A percentile compares a stretch with the other conserved stretches of the same genome.
These are phyloP conservation scores for Drosophila ironensis DNA, from an alignment of 1,140 invertebrate genomes.

Conservation along the genomic window DNA sequence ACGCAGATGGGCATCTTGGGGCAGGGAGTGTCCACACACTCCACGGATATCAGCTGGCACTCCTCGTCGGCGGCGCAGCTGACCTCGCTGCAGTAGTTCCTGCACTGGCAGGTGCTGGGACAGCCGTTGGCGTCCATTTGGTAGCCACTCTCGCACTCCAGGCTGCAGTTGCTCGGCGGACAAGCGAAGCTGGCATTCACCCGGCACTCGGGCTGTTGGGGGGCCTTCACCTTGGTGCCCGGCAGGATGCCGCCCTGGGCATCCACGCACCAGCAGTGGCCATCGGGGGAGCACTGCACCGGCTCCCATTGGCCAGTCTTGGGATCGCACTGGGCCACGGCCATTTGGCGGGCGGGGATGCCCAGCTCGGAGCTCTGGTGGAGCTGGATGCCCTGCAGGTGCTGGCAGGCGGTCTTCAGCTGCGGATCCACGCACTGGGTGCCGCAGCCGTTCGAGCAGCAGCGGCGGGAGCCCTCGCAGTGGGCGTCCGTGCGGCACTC, in stretches of 20 bases:
- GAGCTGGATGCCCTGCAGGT: constrained; percentile 85
- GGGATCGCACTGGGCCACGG: constrained; percentile 90
- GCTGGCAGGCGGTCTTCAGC: constrained; percentile 90
- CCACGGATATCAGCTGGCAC: constrained; percentile 84
- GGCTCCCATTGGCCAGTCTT: constrained; percentile 88
- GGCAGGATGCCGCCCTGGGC: constrained; percentile 90
- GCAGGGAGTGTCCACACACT: constrained; percentile 84
- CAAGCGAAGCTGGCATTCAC: constrained; percentile 84
- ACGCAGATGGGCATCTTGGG: constrained; percentile 90
- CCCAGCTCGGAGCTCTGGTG: constrained; percentile 90
- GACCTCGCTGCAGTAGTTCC: constrained; percentile 89
- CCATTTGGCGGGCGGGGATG: constrained; percentile 87
- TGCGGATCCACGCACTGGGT: constrained; percentile 89
- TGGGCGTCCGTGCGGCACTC: constrained; percentile 90
- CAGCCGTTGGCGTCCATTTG: constrained; percentile 88
- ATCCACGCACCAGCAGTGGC: constrained; percentile 95
- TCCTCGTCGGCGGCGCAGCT: constrained; percentile 88
- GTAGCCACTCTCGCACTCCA: constrained; percentile 87
- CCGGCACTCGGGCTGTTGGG: constrained; percentile 78
- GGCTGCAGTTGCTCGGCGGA: constrained; percentile 84
- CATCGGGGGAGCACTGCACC: constrained; percentile 90
- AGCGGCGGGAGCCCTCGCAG: constrained; percentile 87
- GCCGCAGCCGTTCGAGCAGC: constrained; percentile 93
- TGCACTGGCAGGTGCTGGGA: constrained; percentile 88
- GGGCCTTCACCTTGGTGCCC: constrained; percentile 83